A percentile compares a stretch with the other conserved stretches of the same genome.
phyloP scores from a whole-genome alignment of 2,888 invertebrate species.

The Rhingia campestris region DNA sequence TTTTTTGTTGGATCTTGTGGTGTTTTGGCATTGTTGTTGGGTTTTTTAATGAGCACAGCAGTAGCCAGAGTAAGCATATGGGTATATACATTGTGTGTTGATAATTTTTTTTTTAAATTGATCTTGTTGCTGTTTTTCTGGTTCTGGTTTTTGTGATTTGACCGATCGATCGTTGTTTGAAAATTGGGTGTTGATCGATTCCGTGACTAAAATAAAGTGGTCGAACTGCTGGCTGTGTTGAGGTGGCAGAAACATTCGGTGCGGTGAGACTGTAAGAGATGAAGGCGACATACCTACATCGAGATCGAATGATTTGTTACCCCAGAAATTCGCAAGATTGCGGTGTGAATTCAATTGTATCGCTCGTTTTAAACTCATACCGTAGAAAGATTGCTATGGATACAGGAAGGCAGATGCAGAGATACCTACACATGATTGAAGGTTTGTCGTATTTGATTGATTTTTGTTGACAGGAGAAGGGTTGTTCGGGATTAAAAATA shows the following conservation, averaged over 20 bases:
- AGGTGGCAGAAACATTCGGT: not conserved
- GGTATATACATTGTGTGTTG: constrained; percentile 36
- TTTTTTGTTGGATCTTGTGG: constrained; percentile 9
- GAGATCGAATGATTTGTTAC: not conserved
- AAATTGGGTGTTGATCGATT: constrained; percentile 69
- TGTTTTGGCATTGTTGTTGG: constrained; percentile 41
- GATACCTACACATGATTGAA: not conserved
- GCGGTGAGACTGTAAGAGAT: not conserved
- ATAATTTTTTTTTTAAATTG: constrained; percentile 8
- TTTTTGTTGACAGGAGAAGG: not conserved
- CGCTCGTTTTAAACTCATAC: not conserved
- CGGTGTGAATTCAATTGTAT: constrained; percentile 15
- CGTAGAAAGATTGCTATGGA: not conserved
- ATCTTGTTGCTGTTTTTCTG: constrained; percentile 25
- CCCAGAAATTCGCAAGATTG: constrained; percentile 9
- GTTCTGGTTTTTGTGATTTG: constrained; percentile 43
- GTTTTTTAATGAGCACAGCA: constrained; percentile 56
- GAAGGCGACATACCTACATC: not conserved
- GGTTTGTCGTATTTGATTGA: constrained; percentile 18
- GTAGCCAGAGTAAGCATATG: constrained; percentile 55
- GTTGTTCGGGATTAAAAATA: not conserved
- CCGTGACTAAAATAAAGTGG: constrained; percentile 55
- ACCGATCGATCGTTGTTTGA: constrained; percentile 48
- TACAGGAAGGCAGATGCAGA: no score
- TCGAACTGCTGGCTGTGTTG: constrained; percentile 12